Evolutionary conservation across 2,113 vertebrate species (phyloP), one percentile per base, ranked within the genome.

Genomic region (Anolis sagrei): DNA sequence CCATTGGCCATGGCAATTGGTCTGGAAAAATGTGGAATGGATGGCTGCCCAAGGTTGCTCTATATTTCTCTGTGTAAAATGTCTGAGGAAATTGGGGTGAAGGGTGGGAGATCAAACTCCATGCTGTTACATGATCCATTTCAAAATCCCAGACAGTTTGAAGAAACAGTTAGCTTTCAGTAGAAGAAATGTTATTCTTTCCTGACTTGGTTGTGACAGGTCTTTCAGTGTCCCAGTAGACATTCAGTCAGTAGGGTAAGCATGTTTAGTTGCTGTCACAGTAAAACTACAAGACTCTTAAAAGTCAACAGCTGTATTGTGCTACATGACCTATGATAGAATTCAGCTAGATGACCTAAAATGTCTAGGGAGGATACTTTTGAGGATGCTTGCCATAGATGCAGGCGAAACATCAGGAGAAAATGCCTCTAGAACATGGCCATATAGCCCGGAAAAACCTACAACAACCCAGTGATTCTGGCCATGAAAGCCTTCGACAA

Each of bases 201-300:
- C 19, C 25, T 27, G 85, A 88, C 88, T 89, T 51, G 75, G 32
- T 72, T 83, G 78, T 49, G 75, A 79, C 2, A 58, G 86, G 79
- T 58, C 73, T 83, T 88, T 69, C 54, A 58, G 61, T n/a, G 39
- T 44, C 27, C 44, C 61, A 61, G 73, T 66, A 44, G 91, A 25
- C 49, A n/a, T 13, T 69, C 44, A 82, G 14, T 36, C 23, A 62
- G 54, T 27, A 25, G 21, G 4, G 34, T 79, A 36, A 23, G 54
- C 8, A 19, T 61, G 39, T 34, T 58, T 27, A 23, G 11, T 23
- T 62, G 19, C 23, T 78, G 32, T 18, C 54, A 58, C 16, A 25
- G 54, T n/a, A 78, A 78, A 78, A 36, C 19, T 54, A 54, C 25
- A 58, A 58, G 54, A 58, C 14, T 16, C 13, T 58, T 16, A 58